Percentiles rank a stretch among this genome's conserved stretches.
Evolutionary conservation across 2,113 vertebrate species (phyloP).

Genomic region (Salvelinus fontinalis): DNA sequence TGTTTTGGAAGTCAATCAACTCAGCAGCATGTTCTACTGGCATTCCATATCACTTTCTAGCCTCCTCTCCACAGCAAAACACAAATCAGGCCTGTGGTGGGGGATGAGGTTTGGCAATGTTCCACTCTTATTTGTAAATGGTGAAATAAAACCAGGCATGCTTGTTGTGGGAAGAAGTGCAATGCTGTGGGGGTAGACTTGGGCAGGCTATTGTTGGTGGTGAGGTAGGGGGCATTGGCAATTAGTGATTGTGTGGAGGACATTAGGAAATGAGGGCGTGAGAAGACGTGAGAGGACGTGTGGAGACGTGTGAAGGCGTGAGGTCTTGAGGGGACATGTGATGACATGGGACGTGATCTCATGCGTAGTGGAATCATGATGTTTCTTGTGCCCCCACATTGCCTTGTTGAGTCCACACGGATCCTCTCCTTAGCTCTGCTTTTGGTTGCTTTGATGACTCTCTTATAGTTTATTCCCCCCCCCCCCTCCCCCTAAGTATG

Average conservation of each 20-base stretch:
- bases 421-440: not conserved
- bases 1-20: not conserved
- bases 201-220: constrained; percentile 11
- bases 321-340: not conserved
- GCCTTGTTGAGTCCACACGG: not conserved
- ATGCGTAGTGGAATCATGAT: constrained; percentile 38
- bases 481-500: not conserved
- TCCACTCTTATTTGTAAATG: not conserved
- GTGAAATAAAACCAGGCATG: not conserved
- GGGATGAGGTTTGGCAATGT: not conserved
- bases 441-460: not conserved
- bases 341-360: constrained; percentile 53
- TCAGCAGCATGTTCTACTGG: not conserved
- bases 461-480: not conserved
- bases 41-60: not conserved
- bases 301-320: not conserved
- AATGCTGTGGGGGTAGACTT: constrained; percentile 11
- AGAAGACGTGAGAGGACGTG: not conserved
- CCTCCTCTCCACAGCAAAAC: not conserved
- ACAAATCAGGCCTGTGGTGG: not conserved
- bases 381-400: constrained; percentile 2
- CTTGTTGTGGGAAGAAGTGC: not conserved
- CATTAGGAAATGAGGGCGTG: not conserved
- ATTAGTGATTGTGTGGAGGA: constrained; percentile 21
- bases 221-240: constrained; percentile 47